Conservation (phyloP, 2,797 vertebrate genomes). For the Gallinago nigripennis region DNA sequence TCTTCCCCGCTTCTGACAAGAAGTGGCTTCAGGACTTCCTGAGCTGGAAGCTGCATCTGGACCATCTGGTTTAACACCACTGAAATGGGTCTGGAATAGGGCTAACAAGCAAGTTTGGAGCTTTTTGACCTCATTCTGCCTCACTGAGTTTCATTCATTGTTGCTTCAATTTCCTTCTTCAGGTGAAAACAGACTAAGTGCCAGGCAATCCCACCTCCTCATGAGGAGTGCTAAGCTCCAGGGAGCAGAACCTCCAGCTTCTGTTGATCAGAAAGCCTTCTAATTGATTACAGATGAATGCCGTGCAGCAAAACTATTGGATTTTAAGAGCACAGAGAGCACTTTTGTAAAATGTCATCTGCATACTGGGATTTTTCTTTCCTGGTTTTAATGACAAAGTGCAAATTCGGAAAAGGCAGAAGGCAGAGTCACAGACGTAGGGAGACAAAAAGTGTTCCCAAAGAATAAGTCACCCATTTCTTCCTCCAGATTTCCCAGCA, state of each 20-base stretch:
- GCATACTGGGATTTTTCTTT: constrained; percentile 52
- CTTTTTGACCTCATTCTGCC: constrained; percentile 42
- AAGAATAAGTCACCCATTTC: neutral
- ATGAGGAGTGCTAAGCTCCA: constrained; percentile 38
- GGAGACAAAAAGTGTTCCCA: neutral
- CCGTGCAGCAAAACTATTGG: constrained; percentile 1
- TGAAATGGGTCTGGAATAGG: neutral
- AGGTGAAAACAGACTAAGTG: constrained; percentile 49
- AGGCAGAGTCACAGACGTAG: constrained; percentile 15
- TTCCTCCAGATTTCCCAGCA: neutral
- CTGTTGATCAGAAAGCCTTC: constrained; percentile 63
- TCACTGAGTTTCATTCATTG: constrained; percentile 21
- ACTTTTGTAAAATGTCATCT: constrained; percentile 67
- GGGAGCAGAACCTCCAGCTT: constrained; percentile 60
- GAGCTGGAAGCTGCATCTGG: constrained; percentile 27
- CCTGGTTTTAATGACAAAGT: constrained; percentile 61
- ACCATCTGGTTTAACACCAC: constrained; percentile 37
- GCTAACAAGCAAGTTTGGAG: neutral
- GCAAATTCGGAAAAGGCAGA: constrained; percentile 25
- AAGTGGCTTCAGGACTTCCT: constrained; percentile 11
- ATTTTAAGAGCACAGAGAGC: constrained; percentile 68
- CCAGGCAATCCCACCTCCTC: constrained; percentile 53
- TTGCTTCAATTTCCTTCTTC: constrained; percentile 23
- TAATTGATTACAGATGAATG: constrained; percentile 64
- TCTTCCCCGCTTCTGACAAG: neutral